phyloP scores from a whole-genome alignment of 2,888 invertebrate species.

The Zootermopsis nevadensis region DNA sequence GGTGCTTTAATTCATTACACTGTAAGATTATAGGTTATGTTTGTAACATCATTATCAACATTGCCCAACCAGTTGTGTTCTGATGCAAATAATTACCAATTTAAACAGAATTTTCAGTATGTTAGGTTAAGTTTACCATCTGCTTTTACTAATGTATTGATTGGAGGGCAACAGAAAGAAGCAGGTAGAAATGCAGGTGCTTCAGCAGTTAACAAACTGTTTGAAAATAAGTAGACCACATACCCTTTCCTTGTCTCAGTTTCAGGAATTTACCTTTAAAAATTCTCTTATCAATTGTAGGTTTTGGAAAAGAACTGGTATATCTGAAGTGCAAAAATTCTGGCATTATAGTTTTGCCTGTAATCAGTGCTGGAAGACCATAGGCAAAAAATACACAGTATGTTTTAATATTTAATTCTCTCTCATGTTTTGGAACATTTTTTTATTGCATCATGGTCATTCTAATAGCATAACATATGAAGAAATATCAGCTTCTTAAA shows the following conservation, averaged over 20 bases:
- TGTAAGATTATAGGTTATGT: slow-evolving; percentile 27
- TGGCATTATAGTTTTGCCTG: slow-evolving; percentile 13
- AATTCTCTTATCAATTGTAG: background rate
- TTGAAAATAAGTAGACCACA: background rate
- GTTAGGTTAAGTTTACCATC: slow-evolving; percentile 9
- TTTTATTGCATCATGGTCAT: no score
- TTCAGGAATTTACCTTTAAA: slow-evolving; percentile 28
- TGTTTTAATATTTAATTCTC: background rate
- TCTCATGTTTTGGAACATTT: no score
- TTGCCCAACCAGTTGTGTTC: slow-evolving; percentile 26
- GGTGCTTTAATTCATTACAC: slow-evolving; percentile 41
- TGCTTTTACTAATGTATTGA: slow-evolving; percentile 19
- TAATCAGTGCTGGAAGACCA: slow-evolving; percentile 1
- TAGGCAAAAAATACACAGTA: background rate
- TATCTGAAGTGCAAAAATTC: background rate
- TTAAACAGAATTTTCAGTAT: slow-evolving; percentile 10
- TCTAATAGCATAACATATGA: no score
- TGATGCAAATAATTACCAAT: slow-evolving; percentile 3
- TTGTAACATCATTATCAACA: slow-evolving; percentile 23
- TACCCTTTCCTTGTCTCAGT: slow-evolving; percentile 31
- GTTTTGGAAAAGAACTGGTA: background rate
- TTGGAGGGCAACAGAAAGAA: slow-evolving; percentile 10
- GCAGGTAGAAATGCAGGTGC: background rate
- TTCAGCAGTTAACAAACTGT: background rate
- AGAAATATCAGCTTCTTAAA: no score